Evolutionary conservation across 1,140 invertebrate species (phyloP), one percentile per base, ranked within the genome.

Genomic region (Musca domestica): DNA sequence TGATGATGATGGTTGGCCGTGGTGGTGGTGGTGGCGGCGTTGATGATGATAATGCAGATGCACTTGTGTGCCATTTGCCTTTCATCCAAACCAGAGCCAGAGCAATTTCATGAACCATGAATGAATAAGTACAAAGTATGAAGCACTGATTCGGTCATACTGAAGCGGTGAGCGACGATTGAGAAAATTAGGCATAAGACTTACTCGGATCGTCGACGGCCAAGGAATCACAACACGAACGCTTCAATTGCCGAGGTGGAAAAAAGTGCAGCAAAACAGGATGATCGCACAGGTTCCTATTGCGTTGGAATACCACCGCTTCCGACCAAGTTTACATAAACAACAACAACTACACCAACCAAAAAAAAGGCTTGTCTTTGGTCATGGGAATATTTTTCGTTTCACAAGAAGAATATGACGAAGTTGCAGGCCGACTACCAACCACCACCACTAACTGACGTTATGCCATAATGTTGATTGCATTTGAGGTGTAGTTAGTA

Each of bases 111-210:
- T n/a, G n/a, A n/a, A 12, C 34, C 34, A 41, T 41, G 34, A 41
- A 41, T 41, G 34, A 41, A 41, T 58, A 58, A 19, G 22, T 58
- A 27, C 48, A 14, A 20, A 51, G 15, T 48, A n/a, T n/a, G n/a
- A n/a, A n/a, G 47, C 10, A n/a, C 4, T 48, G 17, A 19, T 30
- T 23, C 54, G 30, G 56, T 23, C 20, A 61, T n/a, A n/a, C n/a
- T 17, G 34, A 41, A 34, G n/a, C n/a, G n/a, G n/a, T n/a, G 48
- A 51, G 20, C 14, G 20, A 61, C 34, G 56, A 61, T 34, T 61
- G 56, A 61, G 56, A 61, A 61, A 61, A 61, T 61, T 61, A 61
- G 56, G 19, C 56, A 34, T 61, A 61, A 25, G 17, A 9, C 34
- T 7, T n/a, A n/a, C n/a, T 41, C 34, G 10, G n/a, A n/a, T 41